These are phyloP conservation scores for Cricetomys ansorgei DNA, from an alignment of 2,113 vertebrate species.

Conservation along the genomic window DNA sequence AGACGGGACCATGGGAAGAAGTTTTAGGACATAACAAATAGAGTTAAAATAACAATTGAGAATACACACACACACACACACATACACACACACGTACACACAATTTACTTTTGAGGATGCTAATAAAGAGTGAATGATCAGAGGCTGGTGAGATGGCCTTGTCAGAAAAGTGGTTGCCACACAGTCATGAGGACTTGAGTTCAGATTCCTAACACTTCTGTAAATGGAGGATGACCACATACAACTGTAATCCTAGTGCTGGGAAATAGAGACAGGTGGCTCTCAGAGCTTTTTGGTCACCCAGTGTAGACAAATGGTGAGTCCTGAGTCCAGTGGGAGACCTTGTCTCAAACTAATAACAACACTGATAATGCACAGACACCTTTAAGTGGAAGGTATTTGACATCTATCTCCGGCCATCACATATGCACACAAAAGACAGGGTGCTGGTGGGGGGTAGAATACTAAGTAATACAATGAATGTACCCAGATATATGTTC, in stretches of 20 bases:
- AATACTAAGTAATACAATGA: background rate
- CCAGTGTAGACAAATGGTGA: background rate
- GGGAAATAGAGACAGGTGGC: background rate
- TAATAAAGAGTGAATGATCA: background rate
- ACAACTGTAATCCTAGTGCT: too few species aligned
- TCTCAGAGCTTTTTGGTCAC: background rate
- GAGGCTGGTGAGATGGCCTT: background rate
- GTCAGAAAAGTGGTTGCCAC: too few species aligned
- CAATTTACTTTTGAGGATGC: background rate
- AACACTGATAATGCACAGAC: too few species aligned
- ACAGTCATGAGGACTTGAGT: background rate
- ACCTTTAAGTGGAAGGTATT: background rate
- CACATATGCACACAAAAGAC: background rate
- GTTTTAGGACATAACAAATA: background rate
- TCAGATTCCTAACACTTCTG: background rate
- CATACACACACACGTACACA: fast-evolving
- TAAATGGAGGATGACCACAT: background rate
- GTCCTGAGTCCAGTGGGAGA: too few species aligned
- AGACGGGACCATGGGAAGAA: background rate
- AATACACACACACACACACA: background rate
- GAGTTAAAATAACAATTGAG: background rate
- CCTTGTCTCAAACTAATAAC: background rate
- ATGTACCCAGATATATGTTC: background rate
- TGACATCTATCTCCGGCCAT: background rate
- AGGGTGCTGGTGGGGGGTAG: too few species aligned